Evolutionary conservation across 2,113 vertebrate genomes (phyloP).

Genomic region (Heteronetta atricapilla): DNA sequence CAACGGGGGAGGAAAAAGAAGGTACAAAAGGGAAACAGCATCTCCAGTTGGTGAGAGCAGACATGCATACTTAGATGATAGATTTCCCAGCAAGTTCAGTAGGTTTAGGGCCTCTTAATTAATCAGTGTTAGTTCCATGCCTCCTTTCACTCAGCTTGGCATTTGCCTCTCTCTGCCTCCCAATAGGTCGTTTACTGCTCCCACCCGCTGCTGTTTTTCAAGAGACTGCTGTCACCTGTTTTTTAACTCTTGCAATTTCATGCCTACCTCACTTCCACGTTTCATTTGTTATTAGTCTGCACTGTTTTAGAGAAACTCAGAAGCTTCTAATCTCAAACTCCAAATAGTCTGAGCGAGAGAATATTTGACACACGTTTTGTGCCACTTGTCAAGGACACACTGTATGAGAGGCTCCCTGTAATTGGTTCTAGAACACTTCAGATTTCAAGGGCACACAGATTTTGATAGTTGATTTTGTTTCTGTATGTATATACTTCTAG

Average conservation of each 20-base stretch:
- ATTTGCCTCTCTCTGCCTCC: not conserved
- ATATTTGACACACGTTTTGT: not conserved
- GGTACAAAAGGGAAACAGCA: not conserved
- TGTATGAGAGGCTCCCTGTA: not conserved
- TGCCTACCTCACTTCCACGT: not conserved
- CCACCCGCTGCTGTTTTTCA: not conserved
- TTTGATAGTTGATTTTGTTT: constrained; percentile 50
- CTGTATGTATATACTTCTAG: constrained; percentile 20
- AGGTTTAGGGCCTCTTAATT: not conserved
- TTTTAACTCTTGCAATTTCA: not conserved
- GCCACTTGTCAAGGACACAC: not conserved
- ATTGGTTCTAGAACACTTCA: constrained; percentile 9
- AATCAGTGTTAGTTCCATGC: not conserved
- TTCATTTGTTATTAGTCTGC: not conserved
- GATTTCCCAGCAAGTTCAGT: not conserved
- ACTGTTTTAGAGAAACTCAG: not conserved
- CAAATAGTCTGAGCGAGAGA: not conserved
- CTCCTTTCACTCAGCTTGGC: not conserved
- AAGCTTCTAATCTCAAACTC: not conserved
- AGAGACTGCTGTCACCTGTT: not conserved
- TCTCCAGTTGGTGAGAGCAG: not conserved
- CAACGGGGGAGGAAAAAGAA: not conserved
- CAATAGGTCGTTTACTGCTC: not conserved
- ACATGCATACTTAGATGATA: not conserved
- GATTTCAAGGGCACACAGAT: constrained; percentile 50